A percentile compares a stretch with the other conserved stretches of the same genome.
Conservation (phyloP, 2,113 vertebrate genomes). For the Rhipidura dahli region DNA sequence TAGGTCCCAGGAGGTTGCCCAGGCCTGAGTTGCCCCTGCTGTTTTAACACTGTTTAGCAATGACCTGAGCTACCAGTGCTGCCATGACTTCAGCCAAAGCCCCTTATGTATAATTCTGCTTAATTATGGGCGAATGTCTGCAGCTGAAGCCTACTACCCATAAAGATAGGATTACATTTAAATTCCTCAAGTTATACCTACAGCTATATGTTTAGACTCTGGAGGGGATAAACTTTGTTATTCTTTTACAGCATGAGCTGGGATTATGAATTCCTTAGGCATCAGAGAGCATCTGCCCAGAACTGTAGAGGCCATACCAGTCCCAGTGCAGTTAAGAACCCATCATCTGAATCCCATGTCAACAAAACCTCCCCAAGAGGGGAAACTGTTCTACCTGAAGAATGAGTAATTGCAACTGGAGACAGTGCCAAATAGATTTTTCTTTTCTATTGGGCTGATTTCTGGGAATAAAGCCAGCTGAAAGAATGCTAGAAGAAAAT, state of each 20-base stretch:
- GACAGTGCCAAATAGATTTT: slow-evolving; percentile 3
- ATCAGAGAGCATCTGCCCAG: background rate
- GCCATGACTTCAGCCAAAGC: background rate
- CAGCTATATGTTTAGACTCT: background rate
- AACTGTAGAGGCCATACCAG: background rate
- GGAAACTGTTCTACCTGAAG: background rate
- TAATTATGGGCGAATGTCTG: background rate
- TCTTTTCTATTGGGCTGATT: slow-evolving; percentile 6
- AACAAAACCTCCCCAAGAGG: background rate
- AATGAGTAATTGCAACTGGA: background rate
- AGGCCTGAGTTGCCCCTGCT: background rate
- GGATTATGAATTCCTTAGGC: background rate
- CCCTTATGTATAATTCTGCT: background rate
- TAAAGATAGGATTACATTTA: background rate
- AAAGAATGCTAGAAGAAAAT: slow-evolving; percentile 37
- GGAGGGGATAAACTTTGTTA: background rate
- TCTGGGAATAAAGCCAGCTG: slow-evolving; percentile 51
- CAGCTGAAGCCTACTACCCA: background rate
- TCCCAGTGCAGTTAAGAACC: background rate
- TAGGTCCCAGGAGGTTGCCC: rapidly evolving
- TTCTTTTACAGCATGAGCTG: background rate
- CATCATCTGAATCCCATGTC: background rate
- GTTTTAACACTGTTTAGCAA: background rate
- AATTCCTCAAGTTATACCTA: background rate
- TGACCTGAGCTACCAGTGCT: background rate